phyloP scores from a whole-genome alignment of 1,140 invertebrate species.

The Plutomurus gul region DNA sequence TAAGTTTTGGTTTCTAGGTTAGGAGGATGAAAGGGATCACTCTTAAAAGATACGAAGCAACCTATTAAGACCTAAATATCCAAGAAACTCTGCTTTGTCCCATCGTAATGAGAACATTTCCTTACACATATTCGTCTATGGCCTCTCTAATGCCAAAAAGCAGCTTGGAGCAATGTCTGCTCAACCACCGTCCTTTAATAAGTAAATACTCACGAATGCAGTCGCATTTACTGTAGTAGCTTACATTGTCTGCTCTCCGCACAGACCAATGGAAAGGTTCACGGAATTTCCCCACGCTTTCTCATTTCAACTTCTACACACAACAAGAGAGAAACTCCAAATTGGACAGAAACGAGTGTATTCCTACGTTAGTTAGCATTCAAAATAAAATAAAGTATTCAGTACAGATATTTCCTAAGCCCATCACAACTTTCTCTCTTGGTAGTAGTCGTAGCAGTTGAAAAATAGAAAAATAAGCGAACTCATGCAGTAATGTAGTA shows the following conservation, averaged over 20 bases:
- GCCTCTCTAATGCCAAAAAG: conserved; percentile 14
- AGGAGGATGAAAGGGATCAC: conserved; percentile 25
- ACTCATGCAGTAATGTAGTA: not conserved
- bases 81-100: conserved; percentile 13
- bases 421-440: not conserved
- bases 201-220: not conserved
- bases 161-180: not conserved
- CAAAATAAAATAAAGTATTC: conserved; percentile 3
- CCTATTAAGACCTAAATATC: conserved; percentile 5
- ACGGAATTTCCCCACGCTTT: too few species aligned
- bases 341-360: too few species aligned
- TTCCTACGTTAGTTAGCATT: not conserved
- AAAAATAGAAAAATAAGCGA: not conserved
- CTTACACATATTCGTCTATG: not conserved
- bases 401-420: not conserved
- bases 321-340: too few species aligned
- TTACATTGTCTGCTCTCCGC: too few species aligned
- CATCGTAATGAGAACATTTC: conserved; percentile 18
- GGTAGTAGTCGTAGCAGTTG: not conserved
- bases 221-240: not conserved
- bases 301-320: too few species aligned
- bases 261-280: too few species aligned
- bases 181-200: too few species aligned
- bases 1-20: conserved; percentile 27
- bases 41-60: conserved; percentile 13